These are phyloP conservation scores for Asarcornis scutulata DNA, from an alignment of 2,113 vertebrate species.

Conservation along the genomic window DNA sequence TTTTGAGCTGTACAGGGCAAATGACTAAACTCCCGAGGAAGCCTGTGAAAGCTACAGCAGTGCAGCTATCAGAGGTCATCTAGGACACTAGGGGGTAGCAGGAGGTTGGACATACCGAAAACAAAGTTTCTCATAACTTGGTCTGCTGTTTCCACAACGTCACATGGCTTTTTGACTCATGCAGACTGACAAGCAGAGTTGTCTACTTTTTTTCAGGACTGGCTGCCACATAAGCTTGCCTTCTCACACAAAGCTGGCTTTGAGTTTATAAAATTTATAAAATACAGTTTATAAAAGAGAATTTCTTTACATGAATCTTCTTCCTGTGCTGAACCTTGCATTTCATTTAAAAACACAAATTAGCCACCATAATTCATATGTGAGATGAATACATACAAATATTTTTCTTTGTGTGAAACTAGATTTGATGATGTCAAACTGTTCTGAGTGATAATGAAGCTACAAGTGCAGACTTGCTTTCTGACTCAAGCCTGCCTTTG, in stretches of 20 bases:
- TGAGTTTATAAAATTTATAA: too few relatives aligned
- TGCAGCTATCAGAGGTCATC: background rate
- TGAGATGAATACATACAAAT: background rate
- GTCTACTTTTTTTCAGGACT: background rate
- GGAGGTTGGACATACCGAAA: background rate
- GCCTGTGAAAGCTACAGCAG: background rate
- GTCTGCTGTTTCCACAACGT: background rate
- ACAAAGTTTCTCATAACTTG: background rate
- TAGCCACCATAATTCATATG: background rate
- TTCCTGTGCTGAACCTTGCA: background rate
- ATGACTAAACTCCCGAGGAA: constrained; percentile 4
- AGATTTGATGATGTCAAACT: background rate
- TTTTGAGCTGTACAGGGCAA: background rate
- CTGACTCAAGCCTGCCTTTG: constrained; percentile 29
- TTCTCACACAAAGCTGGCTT: background rate
- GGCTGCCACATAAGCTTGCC: background rate
- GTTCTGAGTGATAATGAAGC: constrained; percentile 23
- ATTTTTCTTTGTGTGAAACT: constrained; percentile 25
- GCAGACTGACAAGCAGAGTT: background rate
- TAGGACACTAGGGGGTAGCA: background rate
- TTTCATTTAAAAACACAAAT: background rate
- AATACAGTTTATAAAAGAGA: background rate
- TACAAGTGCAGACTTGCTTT: background rate
- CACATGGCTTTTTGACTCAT: background rate
- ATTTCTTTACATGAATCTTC: background rate